Percentiles rank a stretch among this genome's conserved stretches.
These are phyloP conservation scores for Meloidogyne floridensis DNA, from an alignment of 1,140 invertebrate species.

Conservation along the genomic window DNA sequence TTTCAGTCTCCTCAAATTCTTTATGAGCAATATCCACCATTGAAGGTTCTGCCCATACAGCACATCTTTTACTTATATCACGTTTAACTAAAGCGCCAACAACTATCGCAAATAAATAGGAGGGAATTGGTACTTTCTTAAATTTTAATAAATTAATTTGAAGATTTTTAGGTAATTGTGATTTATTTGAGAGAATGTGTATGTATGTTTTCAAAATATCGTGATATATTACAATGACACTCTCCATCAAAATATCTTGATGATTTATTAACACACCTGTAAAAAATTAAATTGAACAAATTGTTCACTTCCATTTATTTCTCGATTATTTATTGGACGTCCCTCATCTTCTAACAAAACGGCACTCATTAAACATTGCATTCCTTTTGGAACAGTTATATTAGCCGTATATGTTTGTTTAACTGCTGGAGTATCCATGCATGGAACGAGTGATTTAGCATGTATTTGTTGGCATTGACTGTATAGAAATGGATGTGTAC, in stretches of 20 bases:
- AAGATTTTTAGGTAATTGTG: too few species aligned
- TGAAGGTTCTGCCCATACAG: conserved; percentile 86
- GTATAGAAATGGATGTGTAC: conserved; percentile 84
- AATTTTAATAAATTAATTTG: background rate
- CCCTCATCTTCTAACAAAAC: conserved; percentile 65
- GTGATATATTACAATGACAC: too few species aligned
- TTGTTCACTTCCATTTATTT: conserved; percentile 9
- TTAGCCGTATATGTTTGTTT: conserved; percentile 83
- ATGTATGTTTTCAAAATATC: too few species aligned
- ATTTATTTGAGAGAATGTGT: too few species aligned
- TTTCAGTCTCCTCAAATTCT: conserved; percentile 73
- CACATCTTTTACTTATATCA: conserved; percentile 72
- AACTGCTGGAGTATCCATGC: conserved; percentile 88
- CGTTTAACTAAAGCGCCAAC: conserved; percentile 79
- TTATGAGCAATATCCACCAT: conserved; percentile 77
- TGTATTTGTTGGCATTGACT: conserved; percentile 78
- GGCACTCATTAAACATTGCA: conserved; percentile 88
- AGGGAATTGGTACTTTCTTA: conserved; percentile 68
- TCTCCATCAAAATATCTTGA: too few species aligned
- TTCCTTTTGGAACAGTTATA: conserved; percentile 75
- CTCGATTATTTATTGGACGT: background rate
- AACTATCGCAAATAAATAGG: conserved; percentile 79
- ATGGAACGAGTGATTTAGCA: conserved; percentile 76
- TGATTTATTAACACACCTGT: background rate
- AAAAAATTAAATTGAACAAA: conserved; percentile 43